These are phyloP conservation scores for Heptascelio sp. DNA, from an alignment of 2,888 invertebrate genomes.

Conservation along the genomic window DNA sequence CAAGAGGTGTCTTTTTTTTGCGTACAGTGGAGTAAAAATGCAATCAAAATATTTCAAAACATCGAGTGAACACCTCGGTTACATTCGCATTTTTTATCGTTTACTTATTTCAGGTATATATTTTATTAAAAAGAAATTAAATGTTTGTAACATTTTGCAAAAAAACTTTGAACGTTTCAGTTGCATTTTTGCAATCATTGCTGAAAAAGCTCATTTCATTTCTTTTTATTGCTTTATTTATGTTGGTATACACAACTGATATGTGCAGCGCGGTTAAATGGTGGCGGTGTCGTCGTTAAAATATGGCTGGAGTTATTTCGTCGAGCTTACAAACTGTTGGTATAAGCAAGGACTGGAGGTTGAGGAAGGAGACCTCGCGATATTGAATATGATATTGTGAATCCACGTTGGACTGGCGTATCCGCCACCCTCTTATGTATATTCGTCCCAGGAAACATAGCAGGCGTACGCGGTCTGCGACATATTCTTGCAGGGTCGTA, in stretches of 20 bases:
- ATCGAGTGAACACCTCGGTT: too few relatives aligned
- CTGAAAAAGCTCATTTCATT: background rate
- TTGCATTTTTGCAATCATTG: too few relatives aligned
- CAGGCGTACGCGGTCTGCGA: conserved; percentile 48
- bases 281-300: conserved; percentile 77
- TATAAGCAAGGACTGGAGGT: conserved; percentile 33
- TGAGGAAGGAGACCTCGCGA: conserved; percentile 75
- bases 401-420: conserved; percentile 78
- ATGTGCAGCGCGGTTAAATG: conserved; percentile 23
- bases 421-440: conserved; percentile 75
- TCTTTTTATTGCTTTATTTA: conserved; percentile 25
- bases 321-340: conserved; percentile 72
- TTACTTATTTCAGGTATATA: too few relatives aligned
- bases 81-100: too few relatives aligned
- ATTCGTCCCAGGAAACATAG: conserved; percentile 67
- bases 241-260: conserved; percentile 31
- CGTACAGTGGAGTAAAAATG: too few relatives aligned
- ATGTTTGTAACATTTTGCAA: too few relatives aligned
- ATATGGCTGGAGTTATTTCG: conserved; percentile 80
- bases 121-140: too few relatives aligned
- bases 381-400: conserved; percentile 82
- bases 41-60: too few relatives aligned
- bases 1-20: too few relatives aligned
- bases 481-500: conserved; percentile 47
- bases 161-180: too few relatives aligned